These are phyloP conservation scores for Scartelaos histophorus DNA, from an alignment of 2,113 vertebrate genomes.

Conservation along the genomic window DNA sequence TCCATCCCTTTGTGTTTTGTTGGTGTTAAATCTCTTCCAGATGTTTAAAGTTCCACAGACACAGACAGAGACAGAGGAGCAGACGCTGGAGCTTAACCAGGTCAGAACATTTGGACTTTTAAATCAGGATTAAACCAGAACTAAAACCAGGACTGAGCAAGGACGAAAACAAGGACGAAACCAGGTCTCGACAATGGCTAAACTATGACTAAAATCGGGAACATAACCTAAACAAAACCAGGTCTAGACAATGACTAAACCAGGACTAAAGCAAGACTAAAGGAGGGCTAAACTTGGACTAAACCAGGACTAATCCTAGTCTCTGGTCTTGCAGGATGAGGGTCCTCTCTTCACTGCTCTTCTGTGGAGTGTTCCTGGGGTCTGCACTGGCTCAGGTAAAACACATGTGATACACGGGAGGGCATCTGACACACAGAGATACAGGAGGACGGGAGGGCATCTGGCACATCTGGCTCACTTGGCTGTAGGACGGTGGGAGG, in stretches of 20 bases:
- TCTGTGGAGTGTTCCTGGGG: slow-evolving; percentile 55
- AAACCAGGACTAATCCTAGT: background rate
- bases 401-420: no score
- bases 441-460: background rate
- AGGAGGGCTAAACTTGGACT: no score
- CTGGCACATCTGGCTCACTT: background rate
- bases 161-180: background rate
- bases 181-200: background rate
- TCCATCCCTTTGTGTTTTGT: background rate
- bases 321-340: slow-evolving; percentile 69
- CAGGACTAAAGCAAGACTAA: background rate
- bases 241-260: background rate
- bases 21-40: background rate
- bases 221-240: no score
- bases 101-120: background rate
- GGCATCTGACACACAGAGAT: background rate
- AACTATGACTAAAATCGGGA: background rate
- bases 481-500: no score
- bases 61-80: background rate
- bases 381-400: slow-evolving; percentile 68
- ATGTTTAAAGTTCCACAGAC: background rate
- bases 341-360: slow-evolving; percentile 54
- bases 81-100: background rate
- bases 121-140: background rate
- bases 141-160: slow-evolving; percentile 1